Evolutionary conservation across 1,140 invertebrate genomes (phyloP).

Genomic region (Prorops nasuta): DNA sequence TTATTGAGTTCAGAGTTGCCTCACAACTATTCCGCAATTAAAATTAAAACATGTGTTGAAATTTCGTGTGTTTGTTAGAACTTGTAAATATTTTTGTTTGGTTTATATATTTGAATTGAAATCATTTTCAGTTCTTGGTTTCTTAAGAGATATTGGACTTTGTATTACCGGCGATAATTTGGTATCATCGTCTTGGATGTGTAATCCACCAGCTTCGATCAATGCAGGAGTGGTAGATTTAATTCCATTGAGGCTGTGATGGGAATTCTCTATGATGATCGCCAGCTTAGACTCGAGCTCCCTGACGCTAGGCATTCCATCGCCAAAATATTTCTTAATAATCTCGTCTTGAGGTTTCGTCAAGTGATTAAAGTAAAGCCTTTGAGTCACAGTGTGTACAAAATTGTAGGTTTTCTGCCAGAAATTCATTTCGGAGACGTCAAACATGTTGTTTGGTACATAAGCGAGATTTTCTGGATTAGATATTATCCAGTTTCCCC

Average conservation of each 20-base stretch:
- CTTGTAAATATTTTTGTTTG: too few relatives aligned
- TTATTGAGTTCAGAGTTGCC: too few relatives aligned
- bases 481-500: slow-evolving; percentile 62
- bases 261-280: slow-evolving; percentile 61
- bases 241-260: slow-evolving; percentile 56
- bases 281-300: slow-evolving; percentile 54
- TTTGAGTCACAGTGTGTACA: slow-evolving; percentile 15
- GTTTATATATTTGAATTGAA: too few relatives aligned
- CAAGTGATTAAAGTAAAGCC: slow-evolving; percentile 24
- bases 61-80: too few relatives aligned
- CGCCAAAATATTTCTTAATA: slow-evolving; percentile 47
- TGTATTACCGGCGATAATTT: slow-evolving; percentile 26
- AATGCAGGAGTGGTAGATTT: slow-evolving; percentile 53
- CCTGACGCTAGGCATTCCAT: slow-evolving; percentile 39
- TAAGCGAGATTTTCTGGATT: slow-evolving; percentile 64
- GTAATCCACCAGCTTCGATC: slow-evolving; percentile 64
- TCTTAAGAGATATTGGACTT: neutral
- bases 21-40: too few relatives aligned
- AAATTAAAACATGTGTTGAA: too few relatives aligned
- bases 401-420: slow-evolving; percentile 61
- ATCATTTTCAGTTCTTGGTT: neutral
- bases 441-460: slow-evolving; percentile 60
- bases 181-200: slow-evolving; percentile 42
- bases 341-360: slow-evolving; percentile 33
- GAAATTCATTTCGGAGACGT: slow-evolving; percentile 60